Percentiles rank a stretch among this genome's conserved stretches.
Evolutionary conservation across 1,140 invertebrate species (phyloP).

Genomic region (Diabrotica virgifera): DNA sequence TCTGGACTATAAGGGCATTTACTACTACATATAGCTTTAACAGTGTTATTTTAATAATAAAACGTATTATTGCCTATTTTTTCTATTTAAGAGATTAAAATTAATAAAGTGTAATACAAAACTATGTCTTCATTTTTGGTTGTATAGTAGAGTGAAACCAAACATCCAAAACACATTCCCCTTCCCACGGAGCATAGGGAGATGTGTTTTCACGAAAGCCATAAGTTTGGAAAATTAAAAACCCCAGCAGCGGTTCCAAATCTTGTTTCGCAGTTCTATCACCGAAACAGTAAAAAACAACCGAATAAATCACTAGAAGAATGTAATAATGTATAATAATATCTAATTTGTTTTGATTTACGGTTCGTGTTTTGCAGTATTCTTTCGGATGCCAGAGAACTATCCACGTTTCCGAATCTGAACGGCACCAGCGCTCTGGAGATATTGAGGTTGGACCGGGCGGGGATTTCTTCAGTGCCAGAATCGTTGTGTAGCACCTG

Average conservation of each 20-base stretch:
- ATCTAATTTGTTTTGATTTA: constrained; percentile 27
- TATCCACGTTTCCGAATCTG: constrained; percentile 77
- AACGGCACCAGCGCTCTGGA: constrained; percentile 75
- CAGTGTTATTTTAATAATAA: too few relatives aligned
- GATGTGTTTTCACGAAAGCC: background rate
- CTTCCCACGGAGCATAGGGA: too few relatives aligned
- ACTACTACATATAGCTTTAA: too few relatives aligned
- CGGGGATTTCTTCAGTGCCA: constrained; percentile 69
- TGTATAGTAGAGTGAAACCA: too few relatives aligned
- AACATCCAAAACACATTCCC: too few relatives aligned
- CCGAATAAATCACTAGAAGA: constrained; percentile 17
- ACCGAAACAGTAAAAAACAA: constrained; percentile 12
- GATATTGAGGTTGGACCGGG: constrained; percentile 77
- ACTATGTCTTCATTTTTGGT: too few relatives aligned
- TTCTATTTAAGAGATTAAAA: too few relatives aligned
- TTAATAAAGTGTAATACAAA: too few relatives aligned
- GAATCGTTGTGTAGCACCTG: constrained; percentile 71
- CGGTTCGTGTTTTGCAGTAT: constrained; percentile 59
- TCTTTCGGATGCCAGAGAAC: constrained; percentile 76
- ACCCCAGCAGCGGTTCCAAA: constrained; percentile 1
- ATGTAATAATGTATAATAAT: constrained; percentile 24
- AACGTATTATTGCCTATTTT: too few relatives aligned
- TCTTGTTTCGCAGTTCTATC: constrained; percentile 9
- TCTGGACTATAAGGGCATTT: too few relatives aligned
- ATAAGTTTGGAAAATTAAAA: background rate